A percentile compares a stretch with the other conserved stretches of the same genome.
Evolutionary conservation across 2,888 invertebrate species (phyloP).

Genomic region (Cataglyphis cursor): DNA sequence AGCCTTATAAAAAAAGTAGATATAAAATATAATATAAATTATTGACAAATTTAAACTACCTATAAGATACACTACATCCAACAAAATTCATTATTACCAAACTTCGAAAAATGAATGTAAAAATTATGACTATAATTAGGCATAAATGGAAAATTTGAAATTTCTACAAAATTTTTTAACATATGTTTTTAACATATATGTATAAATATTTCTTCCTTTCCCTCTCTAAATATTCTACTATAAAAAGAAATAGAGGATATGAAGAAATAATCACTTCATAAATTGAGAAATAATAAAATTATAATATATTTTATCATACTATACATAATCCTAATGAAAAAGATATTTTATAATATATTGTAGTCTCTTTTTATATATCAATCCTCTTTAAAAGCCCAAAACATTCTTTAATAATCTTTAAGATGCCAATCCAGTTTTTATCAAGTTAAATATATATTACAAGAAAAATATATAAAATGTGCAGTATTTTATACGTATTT

Average conservation of each 20-base stretch:
- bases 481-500: background rate
- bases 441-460: background rate
- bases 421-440: background rate
- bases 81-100: background rate
- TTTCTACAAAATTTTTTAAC: background rate
- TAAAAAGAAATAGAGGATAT: background rate
- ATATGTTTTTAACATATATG: background rate
- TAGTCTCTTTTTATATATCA: background rate
- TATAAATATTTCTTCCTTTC: background rate
- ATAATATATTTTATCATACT: background rate
- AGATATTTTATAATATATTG: background rate
- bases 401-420: background rate
- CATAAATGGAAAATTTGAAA: conserved; percentile 1
- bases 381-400: conserved; percentile 12
- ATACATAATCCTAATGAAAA: background rate
- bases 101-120: background rate
- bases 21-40: background rate
- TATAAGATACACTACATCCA: no score
- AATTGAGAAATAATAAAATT: conserved; percentile 12
- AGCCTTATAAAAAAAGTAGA: background rate
- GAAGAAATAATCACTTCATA: background rate
- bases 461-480: conserved; percentile 16
- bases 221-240: background rate
- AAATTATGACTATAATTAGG: background rate
- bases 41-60: background rate